Conservation (phyloP, 2,113 vertebrate genomes). For the Atherinomorus stipes region DNA sequence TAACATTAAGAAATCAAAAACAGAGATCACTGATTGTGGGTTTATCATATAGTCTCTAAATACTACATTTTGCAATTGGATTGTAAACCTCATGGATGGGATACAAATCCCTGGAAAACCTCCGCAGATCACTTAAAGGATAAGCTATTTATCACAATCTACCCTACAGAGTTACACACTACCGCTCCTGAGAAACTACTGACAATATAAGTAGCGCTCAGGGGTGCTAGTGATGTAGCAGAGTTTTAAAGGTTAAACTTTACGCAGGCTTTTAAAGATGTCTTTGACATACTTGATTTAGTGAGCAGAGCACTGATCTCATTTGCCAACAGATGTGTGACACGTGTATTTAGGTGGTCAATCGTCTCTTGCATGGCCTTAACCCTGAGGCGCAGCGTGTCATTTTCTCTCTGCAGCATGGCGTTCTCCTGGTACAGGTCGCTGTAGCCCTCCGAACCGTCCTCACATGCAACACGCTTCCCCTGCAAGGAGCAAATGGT, state of each 20-base stretch:
- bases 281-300: constrained; percentile 87
- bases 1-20: too few species aligned
- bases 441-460: constrained; percentile 89
- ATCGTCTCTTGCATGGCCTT: constrained; percentile 99
- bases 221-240: too few species aligned
- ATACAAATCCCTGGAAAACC: too few species aligned
- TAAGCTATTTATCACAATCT: too few species aligned
- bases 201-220: neutral
- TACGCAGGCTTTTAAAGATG: neutral
- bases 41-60: too few species aligned
- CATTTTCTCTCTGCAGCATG: constrained; percentile 94
- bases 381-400: constrained; percentile 89
- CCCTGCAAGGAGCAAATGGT: constrained; percentile 81
- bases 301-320: constrained; percentile 91
- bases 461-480: constrained; percentile 91
- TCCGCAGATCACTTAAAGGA: too few species aligned
- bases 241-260: too few species aligned
- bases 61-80: too few species aligned
- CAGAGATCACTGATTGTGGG: too few species aligned
- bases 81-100: too few species aligned
- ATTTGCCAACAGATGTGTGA: constrained; percentile 94
- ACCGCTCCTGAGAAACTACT: too few species aligned
- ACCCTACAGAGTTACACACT: too few species aligned
- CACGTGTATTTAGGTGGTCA: constrained; percentile 91
- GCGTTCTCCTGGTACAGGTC: constrained; percentile 93